phyloP scores from a whole-genome alignment of 2,797 vertebrate species.

The Caiman crocodilus region DNA sequence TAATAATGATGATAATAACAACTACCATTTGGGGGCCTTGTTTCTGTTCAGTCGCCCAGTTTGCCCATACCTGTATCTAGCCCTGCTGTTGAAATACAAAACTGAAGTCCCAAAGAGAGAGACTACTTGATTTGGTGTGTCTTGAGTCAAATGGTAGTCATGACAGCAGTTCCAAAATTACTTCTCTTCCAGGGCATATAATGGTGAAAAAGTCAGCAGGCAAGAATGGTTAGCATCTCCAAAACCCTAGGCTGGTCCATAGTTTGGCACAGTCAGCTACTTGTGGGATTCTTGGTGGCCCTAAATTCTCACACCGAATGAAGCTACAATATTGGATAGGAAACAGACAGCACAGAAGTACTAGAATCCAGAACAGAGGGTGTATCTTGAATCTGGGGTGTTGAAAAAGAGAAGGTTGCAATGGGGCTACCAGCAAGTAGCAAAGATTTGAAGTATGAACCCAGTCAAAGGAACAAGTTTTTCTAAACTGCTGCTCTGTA shows the following conservation, averaged over 20 bases:
- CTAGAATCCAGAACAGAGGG: accelerated
- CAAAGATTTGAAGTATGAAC: not conserved
- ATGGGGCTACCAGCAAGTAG: not conserved
- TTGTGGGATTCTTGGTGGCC: not conserved
- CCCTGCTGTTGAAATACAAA: too few species aligned
- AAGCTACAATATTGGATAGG: not conserved
- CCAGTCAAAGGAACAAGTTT: not conserved
- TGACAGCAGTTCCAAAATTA: not conserved
- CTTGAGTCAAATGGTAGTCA: too few species aligned
- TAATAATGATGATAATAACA: too few species aligned
- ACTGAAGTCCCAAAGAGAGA: too few species aligned
- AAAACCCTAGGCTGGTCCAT: not conserved
- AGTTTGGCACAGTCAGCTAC: not conserved
- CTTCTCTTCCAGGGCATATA: not conserved
- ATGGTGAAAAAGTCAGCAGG: not conserved
- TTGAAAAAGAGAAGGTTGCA: not conserved
- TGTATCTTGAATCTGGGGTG: accelerated
- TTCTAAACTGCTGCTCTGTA: accelerated
- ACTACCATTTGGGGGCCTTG: too few species aligned
- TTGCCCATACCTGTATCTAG: too few species aligned
- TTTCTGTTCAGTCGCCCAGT: too few species aligned
- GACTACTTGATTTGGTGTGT: too few species aligned
- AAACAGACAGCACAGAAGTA: not conserved
- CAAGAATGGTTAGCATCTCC: not conserved
- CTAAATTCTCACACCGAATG: not conserved